A percentile compares a stretch with the other conserved stretches of the same genome.
phyloP scores from a whole-genome alignment of 2,888 invertebrate species.

The Coremacera marginata region DNA sequence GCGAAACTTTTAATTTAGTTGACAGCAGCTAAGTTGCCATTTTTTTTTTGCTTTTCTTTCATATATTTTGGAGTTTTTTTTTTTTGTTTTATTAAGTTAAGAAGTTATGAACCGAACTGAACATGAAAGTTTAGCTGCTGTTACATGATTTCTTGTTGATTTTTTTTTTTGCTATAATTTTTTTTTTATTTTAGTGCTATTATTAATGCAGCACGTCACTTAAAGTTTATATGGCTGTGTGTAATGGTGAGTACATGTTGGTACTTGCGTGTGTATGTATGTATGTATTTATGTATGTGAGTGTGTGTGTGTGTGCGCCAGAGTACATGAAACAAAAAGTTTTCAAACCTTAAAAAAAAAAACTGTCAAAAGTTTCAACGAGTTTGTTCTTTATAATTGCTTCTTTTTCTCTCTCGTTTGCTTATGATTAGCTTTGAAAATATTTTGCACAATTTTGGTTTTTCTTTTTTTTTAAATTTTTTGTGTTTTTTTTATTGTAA shows the following conservation, averaged over 20 bases:
- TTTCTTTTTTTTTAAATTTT: not conserved
- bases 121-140: conserved; percentile 3
- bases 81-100: not conserved
- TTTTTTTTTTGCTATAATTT: not conserved
- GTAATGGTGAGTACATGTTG: not conserved
- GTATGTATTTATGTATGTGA: no score
- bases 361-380: conserved; percentile 31
- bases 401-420: conserved; percentile 1
- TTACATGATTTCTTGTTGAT: not conserved
- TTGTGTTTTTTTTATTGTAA: not conserved
- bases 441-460: no score
- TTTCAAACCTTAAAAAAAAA: not conserved
- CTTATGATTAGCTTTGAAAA: no score
- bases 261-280: not conserved
- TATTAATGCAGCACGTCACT: conserved; percentile 17
- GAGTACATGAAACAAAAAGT: not conserved
- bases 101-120: conserved; percentile 10
- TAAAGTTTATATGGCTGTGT: not conserved
- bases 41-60: not conserved
- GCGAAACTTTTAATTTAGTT: conserved; percentile 23
- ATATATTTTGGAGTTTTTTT: not conserved
- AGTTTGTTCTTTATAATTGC: conserved; percentile 23
- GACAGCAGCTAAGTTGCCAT: conserved; percentile 15
- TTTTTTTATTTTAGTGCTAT: not conserved
- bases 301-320: not conserved